Evolutionary conservation across 2,797 vertebrate genomes (phyloP).

Genomic region (Tokudaia tokunoshimensis): DNA sequence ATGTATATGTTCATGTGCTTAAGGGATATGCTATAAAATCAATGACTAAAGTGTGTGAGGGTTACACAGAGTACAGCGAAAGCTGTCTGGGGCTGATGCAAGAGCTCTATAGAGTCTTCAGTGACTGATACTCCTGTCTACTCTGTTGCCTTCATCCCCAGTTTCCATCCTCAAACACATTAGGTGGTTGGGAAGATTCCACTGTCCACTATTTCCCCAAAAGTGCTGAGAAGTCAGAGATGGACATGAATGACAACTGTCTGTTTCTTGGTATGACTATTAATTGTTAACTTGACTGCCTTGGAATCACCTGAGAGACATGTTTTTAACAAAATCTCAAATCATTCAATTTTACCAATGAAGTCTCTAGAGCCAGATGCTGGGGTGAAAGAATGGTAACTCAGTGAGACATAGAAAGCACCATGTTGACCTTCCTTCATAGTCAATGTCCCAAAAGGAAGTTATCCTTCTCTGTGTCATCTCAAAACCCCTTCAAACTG

Average conservation of each 20-base stretch:
- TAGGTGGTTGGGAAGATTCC: background rate
- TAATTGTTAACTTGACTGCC: background rate
- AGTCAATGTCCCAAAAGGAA: background rate
- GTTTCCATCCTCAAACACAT: background rate
- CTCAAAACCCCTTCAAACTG: background rate
- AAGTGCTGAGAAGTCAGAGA: background rate
- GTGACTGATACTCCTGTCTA: background rate
- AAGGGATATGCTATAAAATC: background rate
- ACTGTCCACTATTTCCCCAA: background rate
- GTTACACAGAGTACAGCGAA: background rate
- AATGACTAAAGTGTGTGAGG: background rate
- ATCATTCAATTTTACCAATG: background rate
- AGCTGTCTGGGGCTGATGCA: no score
- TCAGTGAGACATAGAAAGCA: background rate
- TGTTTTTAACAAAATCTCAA: background rate
- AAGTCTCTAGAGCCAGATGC: background rate
- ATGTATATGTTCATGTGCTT: background rate
- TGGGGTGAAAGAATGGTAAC: background rate
- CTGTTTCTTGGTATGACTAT: background rate
- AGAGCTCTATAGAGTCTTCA: background rate
- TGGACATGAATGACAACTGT: background rate
- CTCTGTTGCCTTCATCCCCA: background rate
- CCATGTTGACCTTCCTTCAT: background rate
- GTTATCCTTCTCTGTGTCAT: background rate
- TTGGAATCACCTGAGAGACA: background rate